These are phyloP conservation scores for Pristionchus pacificus DNA, from an alignment of 1,140 invertebrate genomes.

Conservation along the genomic window DNA sequence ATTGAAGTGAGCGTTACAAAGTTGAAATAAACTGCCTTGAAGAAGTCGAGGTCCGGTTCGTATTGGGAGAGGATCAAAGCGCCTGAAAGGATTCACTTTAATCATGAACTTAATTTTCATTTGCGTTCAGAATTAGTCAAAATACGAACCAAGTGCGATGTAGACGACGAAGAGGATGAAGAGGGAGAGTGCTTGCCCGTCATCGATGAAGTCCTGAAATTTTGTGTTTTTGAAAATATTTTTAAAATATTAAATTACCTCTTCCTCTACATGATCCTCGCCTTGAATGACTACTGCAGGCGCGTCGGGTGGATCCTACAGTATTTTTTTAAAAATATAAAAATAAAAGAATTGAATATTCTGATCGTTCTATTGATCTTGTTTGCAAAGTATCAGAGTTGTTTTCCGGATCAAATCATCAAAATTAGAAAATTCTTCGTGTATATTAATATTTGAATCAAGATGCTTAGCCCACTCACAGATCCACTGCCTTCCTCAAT, in stretches of 20 bases:
- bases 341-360: constrained; percentile 1
- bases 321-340: constrained; percentile 7
- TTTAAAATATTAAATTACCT: constrained; percentile 2
- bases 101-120: too few relatives aligned
- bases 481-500: too few relatives aligned
- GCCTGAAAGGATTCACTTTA: too few relatives aligned
- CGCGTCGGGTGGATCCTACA: neutral
- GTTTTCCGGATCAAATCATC: too few relatives aligned
- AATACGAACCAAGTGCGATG: constrained; percentile 28
- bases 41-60: constrained; percentile 52
- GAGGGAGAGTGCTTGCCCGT: constrained; percentile 27
- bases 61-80: constrained; percentile 34
- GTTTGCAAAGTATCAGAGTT: too few relatives aligned
- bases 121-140: too few relatives aligned
- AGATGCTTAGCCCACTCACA: too few relatives aligned
- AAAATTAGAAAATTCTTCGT: too few relatives aligned
- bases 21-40: constrained; percentile 52
- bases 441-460: too few relatives aligned
- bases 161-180: constrained; percentile 29
- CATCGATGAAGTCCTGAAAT: constrained; percentile 21
- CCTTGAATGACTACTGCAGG: neutral
- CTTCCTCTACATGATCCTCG: constrained; percentile 9
- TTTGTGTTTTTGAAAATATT: constrained; percentile 7
- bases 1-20: constrained; percentile 53
- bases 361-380: neutral